Evolutionary conservation across 2,888 invertebrate species (phyloP), one percentile per base, ranked within the genome.

Genomic region (Synergus umbraculus): DNA sequence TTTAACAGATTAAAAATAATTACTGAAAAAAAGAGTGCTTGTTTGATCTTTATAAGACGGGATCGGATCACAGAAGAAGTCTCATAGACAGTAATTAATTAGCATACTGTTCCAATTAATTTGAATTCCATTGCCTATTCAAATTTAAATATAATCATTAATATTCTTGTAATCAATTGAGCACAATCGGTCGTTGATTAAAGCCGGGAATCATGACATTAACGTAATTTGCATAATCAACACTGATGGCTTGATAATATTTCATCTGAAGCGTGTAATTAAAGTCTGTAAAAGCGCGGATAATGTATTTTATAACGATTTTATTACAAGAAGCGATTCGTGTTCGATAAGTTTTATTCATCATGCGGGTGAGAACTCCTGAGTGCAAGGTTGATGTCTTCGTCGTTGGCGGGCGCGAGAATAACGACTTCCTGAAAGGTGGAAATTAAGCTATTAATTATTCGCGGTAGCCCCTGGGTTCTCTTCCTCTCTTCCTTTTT

Each of bases 371-470:
- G 82, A 84, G 82, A 84, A 85, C 81, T 81, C 83, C 80, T 80
- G 78, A 83, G 79, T 84, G 78, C 83, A 81, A 84, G 81, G 83
- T 65, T 80, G 81, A 79, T 76, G 82, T 83, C 81, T 83, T 85
- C 86, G 83, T 85, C 86, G 86, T 86, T 86, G 85, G 86, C 83
- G 86, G 83, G 80, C 85, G 82, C 81, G 84, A 83, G 84, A 85
- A 82, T 84, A 87, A 88, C 85, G 87, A 88, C 90, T 90, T 90
- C 88, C 88, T 89, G 90, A 90, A 89, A 89, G 89, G 87, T 89
- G 88, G 87, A 90, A 90, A 90, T 90, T 90, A 88, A 90, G 90
- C 90, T 90, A 90, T 90, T 90, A 90, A 90, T 91, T 90, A 90
- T 88, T 85, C 86, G 81, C 78, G 73, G 78, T 44, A 76, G 60